phyloP scores from a whole-genome alignment of 2,113 vertebrate genomes.

The Zingel zingel region DNA sequence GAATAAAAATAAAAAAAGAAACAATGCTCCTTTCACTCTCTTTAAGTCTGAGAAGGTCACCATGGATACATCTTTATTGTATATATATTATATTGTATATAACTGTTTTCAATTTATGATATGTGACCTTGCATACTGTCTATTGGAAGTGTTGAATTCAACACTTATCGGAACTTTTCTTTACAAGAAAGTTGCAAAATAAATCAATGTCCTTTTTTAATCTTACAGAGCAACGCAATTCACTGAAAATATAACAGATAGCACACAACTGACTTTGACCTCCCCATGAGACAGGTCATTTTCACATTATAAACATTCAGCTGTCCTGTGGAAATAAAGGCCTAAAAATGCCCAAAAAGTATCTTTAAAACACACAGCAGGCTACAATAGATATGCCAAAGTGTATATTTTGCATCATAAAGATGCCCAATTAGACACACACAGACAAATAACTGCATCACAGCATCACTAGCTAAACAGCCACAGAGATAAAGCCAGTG shows the following conservation, averaged over 20 bases:
- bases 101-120: background rate
- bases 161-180: background rate
- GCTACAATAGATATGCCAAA: background rate
- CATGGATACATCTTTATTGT: background rate
- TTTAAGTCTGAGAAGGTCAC: background rate
- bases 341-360: no score
- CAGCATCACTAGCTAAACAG: background rate
- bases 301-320: background rate
- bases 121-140: background rate
- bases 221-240: background rate
- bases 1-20: no score
- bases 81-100: no score
- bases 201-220: background rate
- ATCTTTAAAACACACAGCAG: background rate
- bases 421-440: background rate
- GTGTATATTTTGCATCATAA: background rate
- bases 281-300: background rate
- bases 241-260: background rate
- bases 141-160: background rate
- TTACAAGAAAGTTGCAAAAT: background rate
- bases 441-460: conserved; percentile 1
- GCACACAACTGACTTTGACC: background rate
- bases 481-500: background rate
- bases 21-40: background rate
- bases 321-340: no score